Evolutionary conservation across 2,888 invertebrate genomes (phyloP).

Genomic region (Cenopis cana): DNA sequence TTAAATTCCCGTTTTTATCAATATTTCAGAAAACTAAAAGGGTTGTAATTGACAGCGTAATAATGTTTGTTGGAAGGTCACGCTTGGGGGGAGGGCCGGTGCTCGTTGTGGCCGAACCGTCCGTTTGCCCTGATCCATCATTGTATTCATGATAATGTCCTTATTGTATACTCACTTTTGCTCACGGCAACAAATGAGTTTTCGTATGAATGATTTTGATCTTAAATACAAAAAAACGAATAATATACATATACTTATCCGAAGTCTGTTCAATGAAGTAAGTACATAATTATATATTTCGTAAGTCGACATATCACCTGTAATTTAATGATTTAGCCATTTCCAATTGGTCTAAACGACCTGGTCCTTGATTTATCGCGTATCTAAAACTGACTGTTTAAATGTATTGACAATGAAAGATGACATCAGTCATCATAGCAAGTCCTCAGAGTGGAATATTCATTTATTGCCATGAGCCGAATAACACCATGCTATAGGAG

Average conservation of each 20-base stretch:
- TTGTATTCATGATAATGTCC: constrained; percentile 30
- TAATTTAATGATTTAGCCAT: constrained; percentile 21
- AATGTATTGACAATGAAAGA: constrained; percentile 1
- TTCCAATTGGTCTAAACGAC: not conserved
- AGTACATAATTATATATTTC: constrained; percentile 18
- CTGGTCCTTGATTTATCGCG: not conserved
- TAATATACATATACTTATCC: not conserved
- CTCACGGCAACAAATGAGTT: constrained; percentile 32
- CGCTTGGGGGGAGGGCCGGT: constrained; percentile 69
- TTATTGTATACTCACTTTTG: constrained; percentile 5
- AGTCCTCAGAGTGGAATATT: constrained; percentile 24
- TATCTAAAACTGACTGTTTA: not conserved
- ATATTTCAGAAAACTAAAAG: constrained; percentile 72
- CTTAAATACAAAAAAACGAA: not conserved
- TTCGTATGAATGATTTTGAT: not conserved
- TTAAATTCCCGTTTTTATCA: constrained; percentile 63
- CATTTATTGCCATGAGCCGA: constrained; percentile 38
- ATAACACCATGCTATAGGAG: constrained; percentile 24
- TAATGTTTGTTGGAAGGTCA: constrained; percentile 63
- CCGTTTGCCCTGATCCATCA: constrained; percentile 43
- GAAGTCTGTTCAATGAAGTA: constrained; percentile 1
- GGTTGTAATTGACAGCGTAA: constrained; percentile 75
- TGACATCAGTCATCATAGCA: constrained; percentile 1
- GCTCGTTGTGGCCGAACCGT: constrained; percentile 57
- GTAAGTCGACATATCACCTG: constrained; percentile 41